Evolutionary conservation across 2,797 vertebrate species (phyloP), one percentile per base, ranked within the genome.

Genomic region (Myripristis murdjan): DNA sequence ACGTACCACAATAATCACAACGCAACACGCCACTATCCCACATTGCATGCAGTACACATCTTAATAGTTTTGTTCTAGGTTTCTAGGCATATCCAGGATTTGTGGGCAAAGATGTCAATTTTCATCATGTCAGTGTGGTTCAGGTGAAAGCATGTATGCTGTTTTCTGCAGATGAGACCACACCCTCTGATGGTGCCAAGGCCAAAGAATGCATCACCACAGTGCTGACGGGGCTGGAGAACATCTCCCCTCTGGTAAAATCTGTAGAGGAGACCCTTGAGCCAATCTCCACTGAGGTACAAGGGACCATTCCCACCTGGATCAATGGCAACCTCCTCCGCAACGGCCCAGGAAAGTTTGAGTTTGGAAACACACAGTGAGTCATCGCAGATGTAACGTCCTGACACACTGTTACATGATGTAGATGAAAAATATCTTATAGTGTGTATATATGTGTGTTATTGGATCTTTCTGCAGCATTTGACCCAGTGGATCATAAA

Each of bases 311-410:
- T 77, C 97, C 97, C 1, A 48, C 87, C 43, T 99, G 98, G 97
- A 94, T 99, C 72, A 81, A 77, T 18, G 98, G 97, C 26, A 95
- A 68, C 31, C 79, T 99, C 1, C 93, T 98, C 59, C 95, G 97
- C 52, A 98, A 96, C 2, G 97, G 98, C 10, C 98, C 97, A 0
- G 98, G 97, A 44, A 98, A 95, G 88, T 99, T 97, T 51, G 97
- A 99, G 75, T 99, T 99, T 87, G 97, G 97, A 24, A 88, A 96
- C 60, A 94, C 97, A 28, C 94, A 90, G 97, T 99, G 91, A 96
- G 94, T 92, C 46, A 3, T 6, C 12, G 23, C 6, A 28, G 12
- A 41, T 20, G 4, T 41, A 62, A 23, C 6, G 0, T 10, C 33
- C 33, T 7, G 10, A 0, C 0, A 0, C 20, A 1, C 3, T 53